Evolutionary conservation across 2,888 invertebrate species (phyloP).

Genomic region (Dasysyrphus albostriatus): DNA sequence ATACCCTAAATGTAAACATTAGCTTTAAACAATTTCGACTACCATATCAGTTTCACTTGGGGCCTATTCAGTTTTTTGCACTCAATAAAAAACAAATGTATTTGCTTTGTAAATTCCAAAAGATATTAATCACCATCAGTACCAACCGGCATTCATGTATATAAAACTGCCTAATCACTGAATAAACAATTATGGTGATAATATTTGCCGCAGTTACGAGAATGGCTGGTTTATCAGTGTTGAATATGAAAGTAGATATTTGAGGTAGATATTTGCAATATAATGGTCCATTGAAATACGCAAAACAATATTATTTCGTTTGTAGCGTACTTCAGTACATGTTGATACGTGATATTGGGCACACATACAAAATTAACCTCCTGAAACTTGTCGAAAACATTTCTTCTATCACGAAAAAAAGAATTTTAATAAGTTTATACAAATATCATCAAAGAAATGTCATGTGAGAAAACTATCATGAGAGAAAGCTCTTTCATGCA

Average conservation of each 20-base stretch:
- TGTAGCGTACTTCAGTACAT: no score
- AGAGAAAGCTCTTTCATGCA: no score
- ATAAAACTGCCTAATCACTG: not conserved
- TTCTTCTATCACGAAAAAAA: no score
- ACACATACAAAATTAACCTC: no score
- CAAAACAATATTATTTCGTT: no score
- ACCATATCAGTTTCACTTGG: slow-evolving; percentile 11
- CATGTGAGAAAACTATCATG: no score
- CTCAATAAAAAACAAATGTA: not conserved
- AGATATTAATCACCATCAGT: slow-evolving; percentile 8
- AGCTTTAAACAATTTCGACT: slow-evolving; percentile 6
- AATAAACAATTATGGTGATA: slow-evolving; percentile 12
- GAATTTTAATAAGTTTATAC: no score
- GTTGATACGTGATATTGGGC: no score
- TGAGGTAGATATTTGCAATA: not conserved
- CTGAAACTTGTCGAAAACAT: no score
- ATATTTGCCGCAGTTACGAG: slow-evolving; percentile 19
- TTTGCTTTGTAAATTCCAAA: slow-evolving; percentile 20
- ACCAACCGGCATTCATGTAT: not conserved
- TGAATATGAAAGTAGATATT: not conserved
- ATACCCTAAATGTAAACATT: slow-evolving; percentile 13
- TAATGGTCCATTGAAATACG: not conserved
- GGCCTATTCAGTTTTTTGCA: slow-evolving; percentile 4
- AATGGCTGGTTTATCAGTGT: not conserved
- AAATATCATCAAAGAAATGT: no score